Conservation (phyloP, 1,140 invertebrate species). For the Drosophila tropicalis region DNA sequence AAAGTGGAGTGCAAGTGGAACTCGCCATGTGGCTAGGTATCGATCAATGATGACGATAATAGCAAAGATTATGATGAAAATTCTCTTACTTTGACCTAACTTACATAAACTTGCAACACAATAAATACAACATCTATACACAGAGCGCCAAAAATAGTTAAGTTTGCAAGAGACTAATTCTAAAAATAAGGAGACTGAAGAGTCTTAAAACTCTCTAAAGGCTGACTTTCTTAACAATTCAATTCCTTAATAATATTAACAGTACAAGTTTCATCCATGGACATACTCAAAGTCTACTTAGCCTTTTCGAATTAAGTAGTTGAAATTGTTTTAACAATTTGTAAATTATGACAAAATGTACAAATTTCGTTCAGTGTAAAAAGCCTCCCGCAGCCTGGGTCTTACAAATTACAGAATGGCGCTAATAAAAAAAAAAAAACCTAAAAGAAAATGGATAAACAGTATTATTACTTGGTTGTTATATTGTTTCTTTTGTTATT, state of each 20-base stretch:
- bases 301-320: no score
- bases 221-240: no score
- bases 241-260: no score
- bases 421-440: constrained; percentile 45
- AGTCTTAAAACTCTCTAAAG: no score
- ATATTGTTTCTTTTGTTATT: constrained; percentile 9
- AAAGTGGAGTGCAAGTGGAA: constrained; percentile 47
- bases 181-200: no score
- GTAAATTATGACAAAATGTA: no score
- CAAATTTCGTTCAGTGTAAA: constrained; percentile 1
- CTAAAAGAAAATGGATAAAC: constrained; percentile 6
- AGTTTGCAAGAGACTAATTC: no score
- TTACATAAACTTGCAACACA: background rate
- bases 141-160: background rate
- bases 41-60: constrained; percentile 40
- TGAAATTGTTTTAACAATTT: no score
- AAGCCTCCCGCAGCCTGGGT: background rate
- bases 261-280: no score
- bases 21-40: constrained; percentile 51
- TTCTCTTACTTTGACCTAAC: background rate
- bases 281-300: no score
- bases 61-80: constrained; percentile 14
- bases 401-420: constrained; percentile 47
- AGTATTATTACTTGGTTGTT: constrained; percentile 20
- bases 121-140: background rate